These are phyloP conservation scores for Acleris literana DNA, from an alignment of 2,888 invertebrate genomes.

Conservation along the genomic window DNA sequence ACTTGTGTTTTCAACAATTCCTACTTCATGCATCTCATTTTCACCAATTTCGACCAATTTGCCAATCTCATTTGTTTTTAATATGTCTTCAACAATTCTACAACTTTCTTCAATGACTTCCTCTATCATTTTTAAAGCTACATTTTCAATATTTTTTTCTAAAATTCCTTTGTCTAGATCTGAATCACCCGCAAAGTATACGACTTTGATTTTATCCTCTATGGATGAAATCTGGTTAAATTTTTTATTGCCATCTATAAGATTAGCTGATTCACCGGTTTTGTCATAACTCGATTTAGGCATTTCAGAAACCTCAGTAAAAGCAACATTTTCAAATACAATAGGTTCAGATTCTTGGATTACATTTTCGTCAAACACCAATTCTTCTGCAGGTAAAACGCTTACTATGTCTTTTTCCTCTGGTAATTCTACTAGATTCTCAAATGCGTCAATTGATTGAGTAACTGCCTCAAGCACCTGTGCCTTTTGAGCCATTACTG, in stretches of 20 bases:
- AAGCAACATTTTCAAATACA: background rate
- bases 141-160: background rate
- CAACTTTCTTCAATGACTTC: conserved; percentile 1
- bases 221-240: background rate
- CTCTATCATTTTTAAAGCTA: background rate
- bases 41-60: background rate
- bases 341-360: background rate
- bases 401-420: background rate
- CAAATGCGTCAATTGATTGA: too few species aligned
- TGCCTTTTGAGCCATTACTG: too few species aligned
- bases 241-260: background rate
- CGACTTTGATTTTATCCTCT: background rate
- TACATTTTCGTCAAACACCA: background rate
- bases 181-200: background rate
- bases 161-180: background rate
- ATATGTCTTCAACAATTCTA: background rate
- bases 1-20: too few species aligned
- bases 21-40: too few species aligned
- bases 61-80: background rate
- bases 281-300: background rate
- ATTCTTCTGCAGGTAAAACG: background rate
- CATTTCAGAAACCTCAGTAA: background rate
- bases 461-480: too few species aligned
- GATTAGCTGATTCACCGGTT: background rate
- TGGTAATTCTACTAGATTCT: background rate